Conservation (phyloP, 2,113 vertebrate species). For the Orthonyx spaldingii region DNA sequence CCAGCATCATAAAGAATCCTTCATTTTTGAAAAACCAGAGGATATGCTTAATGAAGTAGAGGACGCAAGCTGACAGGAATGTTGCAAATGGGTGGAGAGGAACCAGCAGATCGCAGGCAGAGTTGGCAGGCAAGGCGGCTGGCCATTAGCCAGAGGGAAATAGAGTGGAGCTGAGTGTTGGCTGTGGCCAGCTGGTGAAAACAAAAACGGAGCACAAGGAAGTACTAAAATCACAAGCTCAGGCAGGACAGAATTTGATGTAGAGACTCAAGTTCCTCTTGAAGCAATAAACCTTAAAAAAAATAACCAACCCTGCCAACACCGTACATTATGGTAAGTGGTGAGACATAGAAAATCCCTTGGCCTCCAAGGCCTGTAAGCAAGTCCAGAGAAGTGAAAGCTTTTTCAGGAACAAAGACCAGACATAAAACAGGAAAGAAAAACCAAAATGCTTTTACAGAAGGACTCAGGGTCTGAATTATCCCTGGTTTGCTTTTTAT, state of each 20-base stretch:
- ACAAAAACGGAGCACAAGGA: conserved; percentile 15
- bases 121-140: conserved; percentile 54
- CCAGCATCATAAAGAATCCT: conserved; percentile 15
- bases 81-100: conserved; percentile 49
- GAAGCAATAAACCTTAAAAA: background rate
- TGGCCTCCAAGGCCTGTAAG: background rate
- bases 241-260: background rate
- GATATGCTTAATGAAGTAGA: conserved; percentile 65
- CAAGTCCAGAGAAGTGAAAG: background rate
- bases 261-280: background rate
- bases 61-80: conserved; percentile 43
- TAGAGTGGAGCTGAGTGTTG: conserved; percentile 36
- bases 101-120: conserved; percentile 44
- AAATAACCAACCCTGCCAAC: background rate
- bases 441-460: background rate
- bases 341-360: background rate
- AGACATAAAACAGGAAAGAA: background rate
- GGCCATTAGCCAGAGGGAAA: conserved; percentile 57
- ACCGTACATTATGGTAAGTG: fast-evolving
- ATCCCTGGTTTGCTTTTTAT: background rate
- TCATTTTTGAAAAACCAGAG: conserved; percentile 35
- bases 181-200: conserved; percentile 65
- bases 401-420: background rate
- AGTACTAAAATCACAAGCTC: conserved; percentile 2
- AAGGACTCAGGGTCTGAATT: background rate